Evolutionary conservation across 2,888 invertebrate species (phyloP).

Genomic region (Cantharis lateralis): DNA sequence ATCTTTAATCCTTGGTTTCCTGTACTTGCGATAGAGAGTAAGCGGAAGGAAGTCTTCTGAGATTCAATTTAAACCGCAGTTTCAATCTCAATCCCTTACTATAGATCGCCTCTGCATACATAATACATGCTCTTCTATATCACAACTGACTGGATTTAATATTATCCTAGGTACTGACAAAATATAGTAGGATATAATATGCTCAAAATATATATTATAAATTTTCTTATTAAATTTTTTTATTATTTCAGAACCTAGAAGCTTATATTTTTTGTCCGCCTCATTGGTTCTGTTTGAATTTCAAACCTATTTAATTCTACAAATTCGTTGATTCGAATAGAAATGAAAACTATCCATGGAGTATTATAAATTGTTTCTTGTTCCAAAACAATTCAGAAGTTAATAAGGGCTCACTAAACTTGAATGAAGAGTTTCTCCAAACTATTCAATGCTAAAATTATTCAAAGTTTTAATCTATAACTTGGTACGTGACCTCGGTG

Average conservation of each 20-base stretch:
- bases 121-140: slow-evolving; percentile 18
- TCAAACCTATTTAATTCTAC: background rate
- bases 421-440: background rate
- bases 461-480: background rate
- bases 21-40: slow-evolving; percentile 27
- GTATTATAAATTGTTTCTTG: background rate
- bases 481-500: background rate
- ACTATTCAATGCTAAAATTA: background rate
- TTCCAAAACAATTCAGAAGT: background rate
- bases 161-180: slow-evolving; percentile 20
- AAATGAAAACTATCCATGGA: background rate
- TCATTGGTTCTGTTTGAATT: background rate
- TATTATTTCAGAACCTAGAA: background rate
- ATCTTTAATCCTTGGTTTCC: slow-evolving; percentile 35
- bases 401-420: background rate
- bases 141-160: slow-evolving; percentile 16
- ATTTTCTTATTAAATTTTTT: background rate
- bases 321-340: background rate
- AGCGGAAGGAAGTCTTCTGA: slow-evolving; percentile 31
- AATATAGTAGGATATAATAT: background rate
- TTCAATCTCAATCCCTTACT: slow-evolving; percentile 24
- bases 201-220: background rate
- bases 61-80: slow-evolving; percentile 33
- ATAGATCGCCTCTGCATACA: slow-evolving; percentile 23
- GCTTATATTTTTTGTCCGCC: background rate